phyloP scores from a whole-genome alignment of 2,888 invertebrate genomes.

The Plebejus melissa region DNA sequence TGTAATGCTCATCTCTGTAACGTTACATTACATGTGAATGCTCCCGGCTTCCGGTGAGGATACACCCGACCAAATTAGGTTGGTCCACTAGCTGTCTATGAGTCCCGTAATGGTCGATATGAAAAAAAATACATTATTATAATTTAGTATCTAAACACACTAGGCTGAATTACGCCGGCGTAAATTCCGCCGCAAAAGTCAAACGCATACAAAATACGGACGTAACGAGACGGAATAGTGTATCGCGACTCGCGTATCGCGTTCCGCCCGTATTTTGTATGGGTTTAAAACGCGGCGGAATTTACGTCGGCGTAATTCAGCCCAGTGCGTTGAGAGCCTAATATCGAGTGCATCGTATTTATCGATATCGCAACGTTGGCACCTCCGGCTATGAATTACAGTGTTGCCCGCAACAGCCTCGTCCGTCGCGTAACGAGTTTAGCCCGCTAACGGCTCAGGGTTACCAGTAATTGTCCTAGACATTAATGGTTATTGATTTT shows the following conservation, averaged over 20 bases:
- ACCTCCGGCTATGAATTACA: slow-evolving; percentile 65
- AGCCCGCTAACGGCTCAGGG: slow-evolving; percentile 40
- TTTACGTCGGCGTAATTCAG: too few species aligned
- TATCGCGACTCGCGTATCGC: too few species aligned
- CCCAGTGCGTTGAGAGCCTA: too few species aligned
- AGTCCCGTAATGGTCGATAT: not conserved
- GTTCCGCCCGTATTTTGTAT: too few species aligned
- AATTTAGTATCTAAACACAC: not conserved
- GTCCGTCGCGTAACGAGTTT: slow-evolving; percentile 65
- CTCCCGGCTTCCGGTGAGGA: too few species aligned
- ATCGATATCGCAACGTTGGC: slow-evolving; percentile 30
- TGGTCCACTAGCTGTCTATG: not conserved
- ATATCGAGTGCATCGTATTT: slow-evolving; percentile 7
- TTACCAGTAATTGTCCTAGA: not conserved
- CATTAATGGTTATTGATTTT: not conserved
- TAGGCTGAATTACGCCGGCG: too few species aligned
- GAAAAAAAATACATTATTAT: not conserved
- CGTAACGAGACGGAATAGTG: too few species aligned
- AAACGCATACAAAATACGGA: too few species aligned
- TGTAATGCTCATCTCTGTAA: too few species aligned
- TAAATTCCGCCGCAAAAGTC: too few species aligned
- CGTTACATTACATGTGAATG: too few species aligned
- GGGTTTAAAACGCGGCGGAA: too few species aligned
- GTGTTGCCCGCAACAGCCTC: slow-evolving; percentile 55
- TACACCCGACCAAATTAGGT: not conserved